These are phyloP conservation scores for Tyto alba DNA, from an alignment of 2,113 vertebrate genomes.

Conservation along the genomic window DNA sequence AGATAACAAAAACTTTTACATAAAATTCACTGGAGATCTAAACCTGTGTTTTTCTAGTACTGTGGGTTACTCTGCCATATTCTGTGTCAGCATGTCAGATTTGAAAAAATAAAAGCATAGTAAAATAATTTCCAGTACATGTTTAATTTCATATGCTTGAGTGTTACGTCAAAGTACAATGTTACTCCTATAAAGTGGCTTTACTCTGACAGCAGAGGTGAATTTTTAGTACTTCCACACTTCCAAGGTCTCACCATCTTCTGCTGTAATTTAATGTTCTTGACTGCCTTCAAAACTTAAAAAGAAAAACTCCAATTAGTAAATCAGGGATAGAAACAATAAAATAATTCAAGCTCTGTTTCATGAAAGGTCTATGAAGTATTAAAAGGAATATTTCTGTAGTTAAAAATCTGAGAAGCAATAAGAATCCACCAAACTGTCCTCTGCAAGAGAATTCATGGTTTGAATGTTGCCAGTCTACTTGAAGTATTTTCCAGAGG, in stretches of 20 bases:
- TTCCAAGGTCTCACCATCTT: background rate
- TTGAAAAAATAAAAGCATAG: background rate
- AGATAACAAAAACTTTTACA: background rate
- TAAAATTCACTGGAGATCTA: background rate
- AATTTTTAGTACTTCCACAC: background rate
- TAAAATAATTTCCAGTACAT: background rate
- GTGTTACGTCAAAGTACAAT: background rate
- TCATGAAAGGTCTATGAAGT: background rate
- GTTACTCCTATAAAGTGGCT: background rate
- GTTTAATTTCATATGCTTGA: background rate
- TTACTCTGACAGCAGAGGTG: background rate
- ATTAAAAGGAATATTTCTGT: background rate
- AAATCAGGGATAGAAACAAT: background rate
- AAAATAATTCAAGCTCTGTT: background rate
- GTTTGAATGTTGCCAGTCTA: background rate
- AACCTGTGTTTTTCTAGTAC: background rate
- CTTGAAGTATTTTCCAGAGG: background rate
- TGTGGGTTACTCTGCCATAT: background rate
- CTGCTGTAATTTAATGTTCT: background rate
- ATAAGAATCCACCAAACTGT: background rate
- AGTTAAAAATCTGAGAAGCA: background rate
- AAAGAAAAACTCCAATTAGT: background rate
- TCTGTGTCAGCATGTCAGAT: background rate
- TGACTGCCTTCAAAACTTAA: background rate
- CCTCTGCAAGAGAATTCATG: background rate